A percentile compares a stretch with the other conserved stretches of the same genome.
Evolutionary conservation across 2,797 vertebrate genomes (phyloP).

Genomic region (Buceros bicornis): DNA sequence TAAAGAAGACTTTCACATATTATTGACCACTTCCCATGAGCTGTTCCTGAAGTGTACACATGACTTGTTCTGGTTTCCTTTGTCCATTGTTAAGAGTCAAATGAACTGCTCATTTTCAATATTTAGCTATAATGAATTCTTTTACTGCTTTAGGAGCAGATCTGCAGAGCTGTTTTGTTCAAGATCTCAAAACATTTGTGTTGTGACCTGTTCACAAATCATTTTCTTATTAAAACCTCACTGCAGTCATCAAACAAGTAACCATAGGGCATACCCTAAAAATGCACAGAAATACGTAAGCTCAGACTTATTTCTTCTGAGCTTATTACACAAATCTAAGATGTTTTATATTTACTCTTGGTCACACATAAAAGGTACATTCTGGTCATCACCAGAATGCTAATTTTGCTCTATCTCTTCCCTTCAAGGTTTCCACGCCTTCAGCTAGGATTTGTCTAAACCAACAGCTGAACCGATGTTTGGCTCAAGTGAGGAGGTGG

Average conservation of each 20-base stretch:
- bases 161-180: neutral
- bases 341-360: neutral
- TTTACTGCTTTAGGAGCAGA: neutral
- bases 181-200: neutral
- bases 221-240: neutral
- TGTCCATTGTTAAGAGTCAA: neutral
- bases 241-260: neutral
- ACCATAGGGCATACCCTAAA: neutral
- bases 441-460: neutral
- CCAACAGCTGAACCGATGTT: neutral
- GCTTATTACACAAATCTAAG: neutral
- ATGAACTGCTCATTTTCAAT: neutral
- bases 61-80: neutral
- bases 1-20: neutral
- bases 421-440: neutral
- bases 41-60: neutral
- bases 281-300: neutral
- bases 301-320: neutral
- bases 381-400: neutral
- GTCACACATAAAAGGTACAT: neutral
- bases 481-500: neutral
- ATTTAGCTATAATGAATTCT: neutral
- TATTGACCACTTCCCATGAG: neutral
- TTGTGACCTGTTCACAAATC: neutral
- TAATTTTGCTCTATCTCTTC: neutral